phyloP scores from a whole-genome alignment of 2,113 vertebrate genomes.

The Oxyura jamaicensis region DNA sequence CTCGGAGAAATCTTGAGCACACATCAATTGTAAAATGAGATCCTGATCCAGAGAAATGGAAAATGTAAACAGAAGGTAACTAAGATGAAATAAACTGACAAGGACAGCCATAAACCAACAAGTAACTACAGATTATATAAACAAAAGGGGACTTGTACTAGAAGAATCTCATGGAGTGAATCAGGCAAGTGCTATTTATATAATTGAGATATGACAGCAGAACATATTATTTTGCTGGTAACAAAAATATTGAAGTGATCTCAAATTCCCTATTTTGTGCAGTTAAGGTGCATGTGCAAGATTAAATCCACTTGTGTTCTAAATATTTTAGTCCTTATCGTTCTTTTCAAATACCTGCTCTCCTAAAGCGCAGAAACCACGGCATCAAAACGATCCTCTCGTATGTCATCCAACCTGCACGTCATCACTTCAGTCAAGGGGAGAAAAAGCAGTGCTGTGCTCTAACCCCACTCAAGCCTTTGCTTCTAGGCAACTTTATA shows the following conservation, averaged over 20 bases:
- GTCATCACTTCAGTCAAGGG: not conserved
- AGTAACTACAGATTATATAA: not conserved
- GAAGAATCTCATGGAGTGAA: not conserved
- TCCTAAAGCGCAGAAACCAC: not conserved
- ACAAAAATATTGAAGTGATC: not conserved
- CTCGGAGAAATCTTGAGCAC: not conserved
- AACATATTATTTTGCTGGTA: not conserved
- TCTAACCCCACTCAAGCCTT: not conserved
- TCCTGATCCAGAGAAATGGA: not conserved
- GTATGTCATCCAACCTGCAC: not conserved
- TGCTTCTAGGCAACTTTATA: not conserved
- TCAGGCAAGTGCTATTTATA: not conserved
- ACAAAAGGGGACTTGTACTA: not conserved
- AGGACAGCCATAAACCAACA: not conserved
- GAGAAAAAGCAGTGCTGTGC: not conserved
- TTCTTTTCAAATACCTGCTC: not conserved
- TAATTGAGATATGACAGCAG: not conserved
- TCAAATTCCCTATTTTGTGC: not conserved
- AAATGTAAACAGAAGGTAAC: not conserved
- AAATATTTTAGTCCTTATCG: not conserved
- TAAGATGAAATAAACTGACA: not conserved
- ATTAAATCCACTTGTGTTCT: not conserved
- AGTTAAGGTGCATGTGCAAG: not conserved
- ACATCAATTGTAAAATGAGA: not conserved
- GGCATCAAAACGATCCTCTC: not conserved